Percentiles rank a stretch among this genome's conserved stretches.
These are phyloP conservation scores for Agrotis segetum DNA, from an alignment of 2,888 invertebrate species.

Conservation along the genomic window DNA sequence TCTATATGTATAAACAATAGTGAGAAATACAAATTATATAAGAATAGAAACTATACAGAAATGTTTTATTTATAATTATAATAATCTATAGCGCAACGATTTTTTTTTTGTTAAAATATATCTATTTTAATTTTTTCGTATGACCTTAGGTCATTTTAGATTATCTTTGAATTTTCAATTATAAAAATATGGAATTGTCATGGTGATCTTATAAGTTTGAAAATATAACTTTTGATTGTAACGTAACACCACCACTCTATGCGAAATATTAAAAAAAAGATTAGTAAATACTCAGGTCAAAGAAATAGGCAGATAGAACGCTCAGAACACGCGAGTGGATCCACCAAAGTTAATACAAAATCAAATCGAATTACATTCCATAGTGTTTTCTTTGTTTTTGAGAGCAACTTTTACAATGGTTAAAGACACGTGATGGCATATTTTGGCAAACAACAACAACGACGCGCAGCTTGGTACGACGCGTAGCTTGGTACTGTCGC, in stretches of 20 bases:
- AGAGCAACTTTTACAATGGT: too few species aligned
- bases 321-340: too few species aligned
- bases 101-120: constrained; percentile 39
- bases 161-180: constrained; percentile 36
- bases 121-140: constrained; percentile 32
- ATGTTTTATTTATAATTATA: constrained; percentile 59
- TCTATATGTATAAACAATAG: constrained; percentile 62
- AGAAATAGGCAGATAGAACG: too few species aligned
- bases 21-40: constrained; percentile 66
- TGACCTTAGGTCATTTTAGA: constrained; percentile 34
- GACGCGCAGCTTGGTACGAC: too few species aligned
- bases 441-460: too few species aligned
- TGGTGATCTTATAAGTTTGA: constrained; percentile 40
- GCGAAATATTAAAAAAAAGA: not conserved
- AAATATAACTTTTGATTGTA: constrained; percentile 40
- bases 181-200: constrained; percentile 50
- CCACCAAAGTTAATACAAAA: too few species aligned
- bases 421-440: too few species aligned
- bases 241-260: constrained; percentile 20
- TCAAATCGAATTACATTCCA: too few species aligned
- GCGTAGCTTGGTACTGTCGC: too few species aligned
- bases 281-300: too few species aligned
- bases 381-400: too few species aligned
- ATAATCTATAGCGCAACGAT: constrained; percentile 46
- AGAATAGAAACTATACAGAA: constrained; percentile 50